phyloP scores from a whole-genome alignment of 2,113 vertebrate genomes.

The Murina feae region DNA sequence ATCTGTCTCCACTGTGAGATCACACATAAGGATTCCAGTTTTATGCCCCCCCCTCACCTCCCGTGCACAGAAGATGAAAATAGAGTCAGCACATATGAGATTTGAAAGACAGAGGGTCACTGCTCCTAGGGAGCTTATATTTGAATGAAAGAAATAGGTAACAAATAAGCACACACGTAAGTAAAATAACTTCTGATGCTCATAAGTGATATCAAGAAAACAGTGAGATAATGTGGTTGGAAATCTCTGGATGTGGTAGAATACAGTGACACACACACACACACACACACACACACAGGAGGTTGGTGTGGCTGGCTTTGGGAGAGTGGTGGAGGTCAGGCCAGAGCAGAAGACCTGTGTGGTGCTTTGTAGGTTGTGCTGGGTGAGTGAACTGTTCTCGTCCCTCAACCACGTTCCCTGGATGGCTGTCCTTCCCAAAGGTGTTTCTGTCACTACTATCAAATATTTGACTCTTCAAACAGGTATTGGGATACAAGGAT shows the following conservation, averaged over 20 bases:
- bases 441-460: not conserved
- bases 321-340: not conserved
- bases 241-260: not conserved
- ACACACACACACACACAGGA: no score
- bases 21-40: not conserved
- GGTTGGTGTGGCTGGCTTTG: not conserved
- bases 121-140: not conserved
- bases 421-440: not conserved
- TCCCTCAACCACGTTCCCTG: not conserved
- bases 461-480: not conserved
- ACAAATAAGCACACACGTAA: not conserved
- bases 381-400: rapidly evolving
- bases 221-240: not conserved
- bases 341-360: not conserved
- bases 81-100: not conserved
- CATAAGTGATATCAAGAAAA: not conserved
- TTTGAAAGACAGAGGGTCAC: not conserved
- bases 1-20: not conserved
- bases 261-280: no score
- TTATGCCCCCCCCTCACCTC: not conserved
- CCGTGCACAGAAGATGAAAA: not conserved
- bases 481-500: not conserved
- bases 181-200: not conserved
- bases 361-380: no score
- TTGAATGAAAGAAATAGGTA: not conserved